Evolutionary conservation across 2,797 vertebrate species (phyloP), one percentile per base, ranked within the genome.

Genomic region (Brachyrhaphis roseni): DNA sequence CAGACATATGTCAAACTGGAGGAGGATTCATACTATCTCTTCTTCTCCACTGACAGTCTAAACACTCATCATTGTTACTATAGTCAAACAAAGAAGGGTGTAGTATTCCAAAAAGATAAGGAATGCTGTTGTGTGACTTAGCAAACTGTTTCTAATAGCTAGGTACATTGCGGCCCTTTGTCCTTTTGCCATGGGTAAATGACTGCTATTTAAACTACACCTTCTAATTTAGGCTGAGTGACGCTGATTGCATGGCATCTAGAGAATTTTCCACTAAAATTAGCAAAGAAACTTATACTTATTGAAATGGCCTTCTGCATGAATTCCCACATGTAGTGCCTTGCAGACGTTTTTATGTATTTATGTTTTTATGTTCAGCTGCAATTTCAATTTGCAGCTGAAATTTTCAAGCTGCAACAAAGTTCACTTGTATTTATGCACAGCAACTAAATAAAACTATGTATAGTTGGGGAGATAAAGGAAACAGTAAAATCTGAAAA

Each of bases 91-190:
- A 57, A 68, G 41, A 55, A 72, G 55, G 46, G 82, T 73, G 41
- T 26, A 55, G 64, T 70, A 76, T 81, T 85, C 78, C 23, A 34
- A 49, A 75, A 78, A 36, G 39, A 72, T 4, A 15, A 79, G 34
- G 55, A 80, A 88, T 84, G 57, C 28, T 28, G 68, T 77, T 88
- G 51, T 55, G 47, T 16, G 66, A 23, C 46, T 5, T 41, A 85
- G 45, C 7, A 59, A 49, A 11, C 26, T 59, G 18, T 64, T 59
- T 80, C 15, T 5, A 41, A 66, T 31, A 16, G 39, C 46, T 12
- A 13, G 0, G 75, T 57, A 53, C 66, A 28, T 28, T 45, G 18
- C 20, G 23, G 55, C 5, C 15, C 70, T 34, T 20, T n/a, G 51
- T 80, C 28, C 46, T 71, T 76, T 11, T 23, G 39, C 78, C 57